Evolutionary conservation across 2,797 vertebrate genomes (phyloP).

Genomic region (Pantherophis alleghaniensis): DNA sequence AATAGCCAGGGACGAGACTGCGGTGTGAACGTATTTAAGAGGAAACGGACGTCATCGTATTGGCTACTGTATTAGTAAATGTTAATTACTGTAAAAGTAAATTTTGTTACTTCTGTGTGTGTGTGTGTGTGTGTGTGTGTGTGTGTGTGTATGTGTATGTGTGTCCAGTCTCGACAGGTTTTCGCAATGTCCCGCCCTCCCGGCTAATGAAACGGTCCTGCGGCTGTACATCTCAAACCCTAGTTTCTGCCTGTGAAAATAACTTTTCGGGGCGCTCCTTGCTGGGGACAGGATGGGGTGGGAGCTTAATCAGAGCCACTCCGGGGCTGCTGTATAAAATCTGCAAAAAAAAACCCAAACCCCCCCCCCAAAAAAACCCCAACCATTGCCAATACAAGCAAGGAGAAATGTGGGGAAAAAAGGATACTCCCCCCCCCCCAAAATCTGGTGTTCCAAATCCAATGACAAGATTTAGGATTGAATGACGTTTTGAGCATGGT

Average conservation of each 20-base stretch:
- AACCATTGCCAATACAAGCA: not conserved
- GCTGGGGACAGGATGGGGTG: not conserved
- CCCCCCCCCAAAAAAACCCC: too few relatives aligned
- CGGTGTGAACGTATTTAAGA: not conserved
- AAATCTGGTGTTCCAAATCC: not conserved
- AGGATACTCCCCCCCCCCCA: not conserved
- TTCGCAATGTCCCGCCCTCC: not conserved
- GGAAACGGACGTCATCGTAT: not conserved
- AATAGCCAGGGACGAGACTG: not conserved
- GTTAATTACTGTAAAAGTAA: not conserved
- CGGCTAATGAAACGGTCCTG: not conserved
- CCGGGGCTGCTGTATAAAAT: not conserved
- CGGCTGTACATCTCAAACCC: not conserved
- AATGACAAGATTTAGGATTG: not conserved
- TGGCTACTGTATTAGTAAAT: not conserved
- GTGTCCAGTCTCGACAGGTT: not conserved
- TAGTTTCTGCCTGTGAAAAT: not conserved
- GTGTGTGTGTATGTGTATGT: too few relatives aligned
- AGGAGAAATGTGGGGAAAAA: not conserved
- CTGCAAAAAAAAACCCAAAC: too few relatives aligned
- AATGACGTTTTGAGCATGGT: not conserved
- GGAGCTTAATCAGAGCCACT: not conserved
- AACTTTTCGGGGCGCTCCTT: not conserved
- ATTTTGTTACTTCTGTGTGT: not conserved
- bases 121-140: too few relatives aligned